Conservation (phyloP, 2,888 invertebrate species). For the Mamestra brassicae region DNA sequence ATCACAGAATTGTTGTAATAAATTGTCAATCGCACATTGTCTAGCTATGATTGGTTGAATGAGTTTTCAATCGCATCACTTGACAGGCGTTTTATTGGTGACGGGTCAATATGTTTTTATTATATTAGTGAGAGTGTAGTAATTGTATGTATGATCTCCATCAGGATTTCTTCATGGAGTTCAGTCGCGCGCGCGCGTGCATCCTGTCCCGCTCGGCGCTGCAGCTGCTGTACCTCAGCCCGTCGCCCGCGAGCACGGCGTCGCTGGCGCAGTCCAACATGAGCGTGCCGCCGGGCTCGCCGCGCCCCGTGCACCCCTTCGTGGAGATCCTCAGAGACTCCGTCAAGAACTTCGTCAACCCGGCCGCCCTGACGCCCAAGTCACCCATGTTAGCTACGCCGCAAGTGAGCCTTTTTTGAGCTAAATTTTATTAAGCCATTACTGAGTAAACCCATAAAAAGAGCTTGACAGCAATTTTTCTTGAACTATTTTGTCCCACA, state of each 20-base stretch:
- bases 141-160: slow-evolving; percentile 27
- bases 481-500: too few species aligned
- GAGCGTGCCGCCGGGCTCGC: slow-evolving; percentile 72
- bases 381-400: slow-evolving; percentile 92
- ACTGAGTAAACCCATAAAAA: too few species aligned
- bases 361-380: slow-evolving; percentile 96
- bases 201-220: slow-evolving; percentile 97
- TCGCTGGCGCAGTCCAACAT: slow-evolving; percentile 78
- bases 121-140: too few species aligned
- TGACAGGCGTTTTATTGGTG: too few species aligned
- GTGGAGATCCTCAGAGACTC: slow-evolving; percentile 96
- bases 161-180: slow-evolving; percentile 98
- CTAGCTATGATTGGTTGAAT: too few species aligned
- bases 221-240: slow-evolving; percentile 94
- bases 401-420: slow-evolving; percentile 84
- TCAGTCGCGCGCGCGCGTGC: slow-evolving; percentile 97
- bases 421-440: too few species aligned
- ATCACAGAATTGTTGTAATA: too few species aligned
- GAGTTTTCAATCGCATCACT: too few species aligned
- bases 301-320: slow-evolving; percentile 88
- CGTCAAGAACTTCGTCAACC: slow-evolving; percentile 96
- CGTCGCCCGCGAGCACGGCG: slow-evolving; percentile 83
- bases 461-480: too few species aligned
- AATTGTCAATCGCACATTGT: too few species aligned
- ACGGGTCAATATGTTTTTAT: too few species aligned